Conservation (phyloP, 2,113 vertebrate species). For the Ceyx cyanopectus region DNA sequence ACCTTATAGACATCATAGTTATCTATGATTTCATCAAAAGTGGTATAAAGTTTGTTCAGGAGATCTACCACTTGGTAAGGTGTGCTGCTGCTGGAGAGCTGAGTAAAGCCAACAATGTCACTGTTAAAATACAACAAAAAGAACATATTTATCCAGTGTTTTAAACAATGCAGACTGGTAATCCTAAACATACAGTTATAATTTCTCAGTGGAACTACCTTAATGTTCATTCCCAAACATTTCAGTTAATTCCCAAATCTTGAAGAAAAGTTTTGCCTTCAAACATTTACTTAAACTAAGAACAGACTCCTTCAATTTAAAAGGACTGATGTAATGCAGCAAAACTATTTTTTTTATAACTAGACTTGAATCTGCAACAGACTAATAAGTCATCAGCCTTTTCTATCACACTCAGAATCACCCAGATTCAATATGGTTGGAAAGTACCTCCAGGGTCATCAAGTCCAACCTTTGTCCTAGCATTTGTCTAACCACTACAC, state of each 20-base stretch:
- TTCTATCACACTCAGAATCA: too few species aligned
- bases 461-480: too few species aligned
- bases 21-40: constrained; percentile 87
- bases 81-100: constrained; percentile 86
- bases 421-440: too few species aligned
- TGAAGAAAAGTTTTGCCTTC: neutral
- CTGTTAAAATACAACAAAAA: constrained; percentile 69
- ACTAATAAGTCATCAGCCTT: neutral
- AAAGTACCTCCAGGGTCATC: too few species aligned
- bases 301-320: neutral
- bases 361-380: neutral
- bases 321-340: neutral
- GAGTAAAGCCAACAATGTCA: constrained; percentile 88
- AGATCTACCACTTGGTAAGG: constrained; percentile 85
- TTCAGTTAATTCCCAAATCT: neutral
- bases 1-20: constrained; percentile 88
- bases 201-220: neutral
- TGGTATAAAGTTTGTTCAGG: constrained; percentile 86
- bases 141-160: neutral
- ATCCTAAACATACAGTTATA: neutral
- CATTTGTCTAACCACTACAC: too few species aligned
- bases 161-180: neutral
- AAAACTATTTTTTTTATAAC: neutral
- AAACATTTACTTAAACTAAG: neutral
- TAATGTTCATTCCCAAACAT: neutral